Percentiles rank a stretch among this genome's conserved stretches.
These are phyloP conservation scores for Stenolophus ochropezus DNA, from an alignment of 2,888 invertebrate species.

Conservation along the genomic window DNA sequence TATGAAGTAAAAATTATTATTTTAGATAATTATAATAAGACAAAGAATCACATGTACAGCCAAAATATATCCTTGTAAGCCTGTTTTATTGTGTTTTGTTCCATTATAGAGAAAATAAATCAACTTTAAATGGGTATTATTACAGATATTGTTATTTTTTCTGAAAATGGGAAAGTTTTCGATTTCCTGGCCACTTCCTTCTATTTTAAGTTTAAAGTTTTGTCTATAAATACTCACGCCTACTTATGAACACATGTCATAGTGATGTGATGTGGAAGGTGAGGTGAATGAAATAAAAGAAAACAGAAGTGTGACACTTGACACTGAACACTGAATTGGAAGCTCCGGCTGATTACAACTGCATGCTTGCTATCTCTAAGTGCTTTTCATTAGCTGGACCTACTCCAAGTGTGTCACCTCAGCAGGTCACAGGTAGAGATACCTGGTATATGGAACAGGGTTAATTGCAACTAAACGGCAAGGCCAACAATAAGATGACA, in stretches of 20 bases:
- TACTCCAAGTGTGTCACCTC: conserved; percentile 49
- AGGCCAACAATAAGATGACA: conserved; percentile 2
- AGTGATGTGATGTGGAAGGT: not conserved
- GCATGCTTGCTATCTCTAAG: conserved; percentile 19
- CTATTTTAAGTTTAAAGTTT: conserved; percentile 28
- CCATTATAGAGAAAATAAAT: too few relatives aligned
- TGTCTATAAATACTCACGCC: conserved; percentile 55
- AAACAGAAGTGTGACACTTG: not conserved
- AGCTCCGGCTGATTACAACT: conserved; percentile 1
- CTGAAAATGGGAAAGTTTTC: not conserved
- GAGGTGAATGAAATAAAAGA: conserved; percentile 38
- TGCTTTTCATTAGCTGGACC: conserved; percentile 41
- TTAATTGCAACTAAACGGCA: conserved; percentile 8
- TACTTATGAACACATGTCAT: conserved; percentile 26
- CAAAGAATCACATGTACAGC: too few relatives aligned
- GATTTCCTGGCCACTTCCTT: not conserved
- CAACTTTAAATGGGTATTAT: too few relatives aligned
- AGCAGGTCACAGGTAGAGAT: conserved; percentile 28
- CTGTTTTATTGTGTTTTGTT: too few relatives aligned
- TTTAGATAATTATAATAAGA: too few relatives aligned
- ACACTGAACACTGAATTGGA: conserved; percentile 31
- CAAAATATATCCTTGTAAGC: too few relatives aligned
- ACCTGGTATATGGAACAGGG: conserved; percentile 40
- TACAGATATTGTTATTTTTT: not conserved
- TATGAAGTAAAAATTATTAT: too few relatives aligned